These are phyloP conservation scores for Drosophila nannoptera DNA, from an alignment of 1,140 invertebrate genomes.

Conservation along the genomic window DNA sequence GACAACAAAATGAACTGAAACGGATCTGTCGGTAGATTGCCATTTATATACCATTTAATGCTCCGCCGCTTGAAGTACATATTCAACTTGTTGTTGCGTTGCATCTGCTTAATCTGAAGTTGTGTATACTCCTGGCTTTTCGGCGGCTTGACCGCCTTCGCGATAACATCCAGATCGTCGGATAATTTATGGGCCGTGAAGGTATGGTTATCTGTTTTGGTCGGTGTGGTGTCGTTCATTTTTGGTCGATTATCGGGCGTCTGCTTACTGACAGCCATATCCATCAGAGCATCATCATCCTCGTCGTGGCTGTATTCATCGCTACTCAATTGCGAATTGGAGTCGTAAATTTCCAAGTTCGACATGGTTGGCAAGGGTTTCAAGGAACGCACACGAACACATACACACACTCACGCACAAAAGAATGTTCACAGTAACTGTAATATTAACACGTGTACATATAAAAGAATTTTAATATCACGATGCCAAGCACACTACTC, in stretches of 20 bases:
- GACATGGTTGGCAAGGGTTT: conserved; percentile 29
- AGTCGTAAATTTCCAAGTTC: conserved; percentile 65
- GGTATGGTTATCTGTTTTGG: conserved; percentile 16
- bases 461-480: conserved; percentile 11
- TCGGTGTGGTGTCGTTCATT: conserved; percentile 3
- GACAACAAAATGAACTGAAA: background rate
- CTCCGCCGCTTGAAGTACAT: conserved; percentile 55
- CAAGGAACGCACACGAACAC: background rate
- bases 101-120: conserved; percentile 30
- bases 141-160: conserved; percentile 23
- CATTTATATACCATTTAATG: conserved; percentile 39
- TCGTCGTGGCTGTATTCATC: conserved; percentile 62
- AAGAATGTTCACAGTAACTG: background rate
- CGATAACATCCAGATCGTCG: conserved; percentile 1
- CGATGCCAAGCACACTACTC: no score
- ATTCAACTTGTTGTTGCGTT: conserved; percentile 4
- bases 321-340: conserved; percentile 60
- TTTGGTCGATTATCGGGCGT: conserved; percentile 11
- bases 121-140: conserved; percentile 13
- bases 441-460: conserved; percentile 26
- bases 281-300: conserved; percentile 63
- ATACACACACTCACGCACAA: background rate
- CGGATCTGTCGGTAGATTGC: background rate
- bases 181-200: conserved; percentile 26
- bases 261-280: conserved; percentile 56